A percentile compares a stretch with the other conserved stretches of the same genome.
Evolutionary conservation across 2,888 invertebrate species (phyloP).

Genomic region (Hypsopygia costalis): DNA sequence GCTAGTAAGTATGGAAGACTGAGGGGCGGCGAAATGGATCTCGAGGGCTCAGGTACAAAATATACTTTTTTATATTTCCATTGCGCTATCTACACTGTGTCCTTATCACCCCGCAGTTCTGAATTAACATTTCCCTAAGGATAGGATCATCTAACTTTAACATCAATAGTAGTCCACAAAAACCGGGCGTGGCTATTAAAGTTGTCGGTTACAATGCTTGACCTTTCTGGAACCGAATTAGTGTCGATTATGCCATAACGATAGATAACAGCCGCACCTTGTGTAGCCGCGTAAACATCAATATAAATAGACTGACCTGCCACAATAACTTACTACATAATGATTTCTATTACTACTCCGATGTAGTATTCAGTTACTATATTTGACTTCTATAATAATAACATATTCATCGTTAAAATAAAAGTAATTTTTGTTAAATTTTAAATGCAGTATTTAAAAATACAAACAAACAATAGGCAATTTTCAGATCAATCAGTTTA

Average conservation of each 20-base stretch:
- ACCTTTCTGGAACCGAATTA: constrained; percentile 50
- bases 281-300: constrained; percentile 11
- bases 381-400: too few relatives aligned
- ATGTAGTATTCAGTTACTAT: too few relatives aligned
- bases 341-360: not conserved
- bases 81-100: not conserved
- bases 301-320: constrained; percentile 30
- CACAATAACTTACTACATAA: constrained; percentile 14
- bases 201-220: constrained; percentile 33
- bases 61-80: not conserved
- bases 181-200: constrained; percentile 55
- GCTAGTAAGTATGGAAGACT: constrained; percentile 50
- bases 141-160: not conserved
- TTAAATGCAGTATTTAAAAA: too few relatives aligned
- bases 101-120: not conserved
- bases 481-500: too few relatives aligned
- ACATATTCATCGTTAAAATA: too few relatives aligned
- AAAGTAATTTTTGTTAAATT: too few relatives aligned
- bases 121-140: not conserved
- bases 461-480: too few relatives aligned
- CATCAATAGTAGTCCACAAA: constrained; percentile 25
- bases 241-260: constrained; percentile 40
- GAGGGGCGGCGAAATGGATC: constrained; percentile 20
- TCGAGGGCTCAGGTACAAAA: constrained; percentile 33
- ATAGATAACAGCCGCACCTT: constrained; percentile 34